Conservation (phyloP, 1,140 invertebrate species). For the Drosophila busckii region DNA sequence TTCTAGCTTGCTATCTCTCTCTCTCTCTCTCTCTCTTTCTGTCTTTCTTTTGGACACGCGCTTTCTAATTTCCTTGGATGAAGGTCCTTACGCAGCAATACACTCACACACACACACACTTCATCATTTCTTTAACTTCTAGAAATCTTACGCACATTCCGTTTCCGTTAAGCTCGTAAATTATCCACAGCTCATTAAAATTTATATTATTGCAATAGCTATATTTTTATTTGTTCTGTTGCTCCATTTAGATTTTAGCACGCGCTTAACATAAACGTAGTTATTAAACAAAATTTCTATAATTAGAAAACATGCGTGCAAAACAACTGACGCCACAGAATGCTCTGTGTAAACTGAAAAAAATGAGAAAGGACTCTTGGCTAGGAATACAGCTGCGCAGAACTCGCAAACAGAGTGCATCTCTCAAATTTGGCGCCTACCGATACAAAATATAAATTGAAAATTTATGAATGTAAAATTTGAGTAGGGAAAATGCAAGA, state of each 20-base stretch:
- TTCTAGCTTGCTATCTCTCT: conserved; percentile 18
- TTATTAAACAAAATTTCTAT: conserved; percentile 2
- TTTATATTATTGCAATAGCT: background rate
- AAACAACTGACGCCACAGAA: conserved; percentile 43
- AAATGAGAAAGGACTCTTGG: conserved; percentile 6
- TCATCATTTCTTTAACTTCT: conserved; percentile 9
- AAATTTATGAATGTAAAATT: too few relatives aligned
- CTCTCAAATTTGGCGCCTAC: too few relatives aligned
- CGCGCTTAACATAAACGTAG: conserved; percentile 39
- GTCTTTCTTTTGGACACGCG: conserved; percentile 43
- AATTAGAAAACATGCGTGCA: conserved; percentile 11
- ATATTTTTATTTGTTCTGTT: conserved; percentile 5
- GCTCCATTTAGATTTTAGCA: conserved; percentile 30
- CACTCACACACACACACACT: conserved; percentile 2
- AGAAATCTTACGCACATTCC: conserved; percentile 50
- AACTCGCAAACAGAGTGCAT: background rate
- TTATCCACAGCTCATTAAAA: too few relatives aligned
- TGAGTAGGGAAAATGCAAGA: too few relatives aligned
- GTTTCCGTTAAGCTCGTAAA: conserved; percentile 48
- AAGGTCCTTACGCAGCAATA: conserved; percentile 49
- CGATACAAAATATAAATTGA: too few relatives aligned
- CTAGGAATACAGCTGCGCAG: conserved; percentile 3
- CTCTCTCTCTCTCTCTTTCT: conserved; percentile 15
- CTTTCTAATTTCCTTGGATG: conserved; percentile 56
- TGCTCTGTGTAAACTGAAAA: conserved; percentile 43